Base-by-base conservation (phyloP, 2,113 vertebrate genomes). In the Rousettus leschenaultii region DNA sequence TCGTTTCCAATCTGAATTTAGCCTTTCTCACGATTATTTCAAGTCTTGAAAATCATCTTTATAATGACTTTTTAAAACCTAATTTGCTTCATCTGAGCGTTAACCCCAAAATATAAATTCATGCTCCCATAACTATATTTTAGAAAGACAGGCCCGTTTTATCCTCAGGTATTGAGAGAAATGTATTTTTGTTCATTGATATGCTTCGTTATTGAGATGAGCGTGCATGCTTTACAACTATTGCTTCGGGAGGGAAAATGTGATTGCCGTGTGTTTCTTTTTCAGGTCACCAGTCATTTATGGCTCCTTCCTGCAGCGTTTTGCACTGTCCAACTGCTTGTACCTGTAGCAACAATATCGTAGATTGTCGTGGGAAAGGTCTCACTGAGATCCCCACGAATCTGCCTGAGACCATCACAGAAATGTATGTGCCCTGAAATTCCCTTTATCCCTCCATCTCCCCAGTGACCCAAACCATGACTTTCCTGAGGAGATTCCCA, bases 301-400 rank as follows among this genome's bases (percentile, higher is more conserved):
- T 98, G 98, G 98, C 99, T 89, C 99, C 99, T 0, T 99, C 99
- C 95, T 99, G 99, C 98, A 99, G 99, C 78, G 99, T 99, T 89
- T 98, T 99, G 96, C 99, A 99, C 97, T 99, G 99, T 96, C 99
- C 99, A 0, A 88, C 99, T 77, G 99, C 99, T 12, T 99, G 99
- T 98, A 99, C 99, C 95, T 99, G 99, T 96, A 99, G 99, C 97
- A 99, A 99, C 98, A 99, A 99, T 96, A 99, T 99, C 1, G 99
- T 99, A 91, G 99, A 99, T 98, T 99, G 99, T 97, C 99, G 99
- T 97, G 99, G 99, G 78, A 99, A 99, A 93, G 99, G 99, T 55
- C 99, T 99, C 79, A 99, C 99, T 10, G 99, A 99, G 95, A 99
- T 99, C 95, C 99, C 99, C 95, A 99, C 99, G 2, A 99, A 99